phyloP scores from a whole-genome alignment of 2,113 vertebrate species.

The Caloenas nicobarica region DNA sequence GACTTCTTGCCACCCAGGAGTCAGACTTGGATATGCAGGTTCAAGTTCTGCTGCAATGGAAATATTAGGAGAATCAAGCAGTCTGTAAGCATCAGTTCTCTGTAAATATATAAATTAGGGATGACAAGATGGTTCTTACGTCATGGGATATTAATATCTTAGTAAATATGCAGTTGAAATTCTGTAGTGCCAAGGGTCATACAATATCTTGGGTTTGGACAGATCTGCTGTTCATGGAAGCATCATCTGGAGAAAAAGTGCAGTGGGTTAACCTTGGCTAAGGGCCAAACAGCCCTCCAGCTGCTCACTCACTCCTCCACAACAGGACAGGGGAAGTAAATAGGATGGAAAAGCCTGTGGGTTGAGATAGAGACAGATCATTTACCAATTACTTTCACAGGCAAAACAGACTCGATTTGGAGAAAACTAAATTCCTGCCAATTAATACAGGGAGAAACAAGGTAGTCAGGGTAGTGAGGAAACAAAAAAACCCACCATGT shows the following conservation, averaged over 20 bases:
- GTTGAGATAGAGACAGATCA: too few relatives aligned
- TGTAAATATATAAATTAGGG: neutral
- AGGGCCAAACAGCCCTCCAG: accelerated
- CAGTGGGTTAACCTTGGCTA: neutral
- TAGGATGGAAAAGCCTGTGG: neutral
- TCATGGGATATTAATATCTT: neutral
- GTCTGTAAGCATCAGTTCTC: neutral
- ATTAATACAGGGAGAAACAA: neutral
- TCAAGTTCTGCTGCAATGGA: neutral
- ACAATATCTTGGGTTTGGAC: neutral
- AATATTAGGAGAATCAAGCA: neutral
- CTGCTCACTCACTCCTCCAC: neutral
- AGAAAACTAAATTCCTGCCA: neutral
- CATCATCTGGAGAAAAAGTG: neutral
- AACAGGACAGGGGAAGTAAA: neutral
- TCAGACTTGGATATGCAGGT: neutral
- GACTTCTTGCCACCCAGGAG: neutral
- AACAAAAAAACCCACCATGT: neutral
- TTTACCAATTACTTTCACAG: too few relatives aligned
- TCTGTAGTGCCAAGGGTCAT: neutral
- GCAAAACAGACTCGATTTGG: neutral
- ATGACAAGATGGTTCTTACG: neutral
- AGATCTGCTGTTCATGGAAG: neutral
- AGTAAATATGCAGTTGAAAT: neutral
- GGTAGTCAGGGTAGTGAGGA: neutral